Conservation (phyloP, 1,140 invertebrate species). For the Scaptomyza montana region DNA sequence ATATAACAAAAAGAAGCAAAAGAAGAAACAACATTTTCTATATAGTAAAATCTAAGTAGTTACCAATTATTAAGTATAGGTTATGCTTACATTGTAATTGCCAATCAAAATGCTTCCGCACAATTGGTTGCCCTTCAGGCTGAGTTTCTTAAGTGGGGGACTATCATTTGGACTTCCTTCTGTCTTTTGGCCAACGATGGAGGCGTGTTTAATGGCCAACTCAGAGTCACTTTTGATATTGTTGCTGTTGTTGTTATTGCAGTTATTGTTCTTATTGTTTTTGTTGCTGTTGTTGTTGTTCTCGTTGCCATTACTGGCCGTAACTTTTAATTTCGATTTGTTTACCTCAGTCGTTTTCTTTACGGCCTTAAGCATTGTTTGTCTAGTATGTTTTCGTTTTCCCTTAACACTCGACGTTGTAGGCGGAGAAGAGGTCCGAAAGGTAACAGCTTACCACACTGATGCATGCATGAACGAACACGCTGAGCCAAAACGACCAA, state of each 20-base stretch:
- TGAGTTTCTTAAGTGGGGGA: slow-evolving; percentile 87
- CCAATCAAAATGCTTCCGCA: slow-evolving; percentile 93
- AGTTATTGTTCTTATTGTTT: slow-evolving; percentile 15
- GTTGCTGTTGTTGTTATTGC: slow-evolving; percentile 7
- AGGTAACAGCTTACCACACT: slow-evolving; percentile 43
- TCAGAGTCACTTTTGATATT: slow-evolving; percentile 27
- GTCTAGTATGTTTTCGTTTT: slow-evolving; percentile 24
- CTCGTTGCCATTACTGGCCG: slow-evolving; percentile 43
- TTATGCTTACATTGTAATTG: slow-evolving; percentile 90
- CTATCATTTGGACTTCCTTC: slow-evolving; percentile 29
- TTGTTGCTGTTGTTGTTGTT: slow-evolving; percentile 21
- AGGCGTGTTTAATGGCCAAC: slow-evolving; percentile 37
- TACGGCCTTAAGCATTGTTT: slow-evolving; percentile 78
- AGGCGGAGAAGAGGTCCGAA: slow-evolving; percentile 30
- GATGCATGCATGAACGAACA: slow-evolving; percentile 47
- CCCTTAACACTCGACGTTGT: background rate
- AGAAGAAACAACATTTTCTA: slow-evolving; percentile 60
- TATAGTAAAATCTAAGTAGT: background rate
- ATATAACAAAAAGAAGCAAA: slow-evolving; percentile 59
- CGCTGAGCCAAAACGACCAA: slow-evolving; percentile 9
- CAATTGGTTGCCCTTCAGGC: slow-evolving; percentile 89
- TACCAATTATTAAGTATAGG: background rate
- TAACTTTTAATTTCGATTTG: slow-evolving; percentile 74
- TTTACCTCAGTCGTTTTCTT: slow-evolving; percentile 69
- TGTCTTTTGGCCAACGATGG: slow-evolving; percentile 23